Evolutionary conservation across 2,888 invertebrate genomes (phyloP), one percentile per base, ranked within the genome.

Genomic region (Eupelmus urozonus): DNA sequence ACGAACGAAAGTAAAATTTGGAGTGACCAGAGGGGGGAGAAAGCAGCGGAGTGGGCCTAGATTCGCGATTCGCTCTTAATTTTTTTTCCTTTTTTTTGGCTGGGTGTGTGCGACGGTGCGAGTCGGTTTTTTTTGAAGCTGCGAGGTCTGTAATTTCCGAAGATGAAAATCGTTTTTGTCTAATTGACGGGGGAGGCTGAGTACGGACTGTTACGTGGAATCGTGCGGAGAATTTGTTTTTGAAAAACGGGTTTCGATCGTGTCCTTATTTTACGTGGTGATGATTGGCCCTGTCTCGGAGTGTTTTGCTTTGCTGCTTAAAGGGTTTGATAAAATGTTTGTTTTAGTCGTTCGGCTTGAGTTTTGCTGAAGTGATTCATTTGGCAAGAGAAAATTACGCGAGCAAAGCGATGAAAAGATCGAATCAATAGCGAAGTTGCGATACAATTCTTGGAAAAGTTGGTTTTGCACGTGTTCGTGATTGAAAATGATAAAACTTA

Each of bases 1-100:
- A 2, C 53, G 34, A 55, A 69, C 69, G 69, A 69, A 69, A 57
- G 49, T 62, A 71, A 71, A 71, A 71, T 34, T 62, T 49, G 9
- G 45, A 9, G 45, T 45, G 45, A 9, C 13, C 13, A 13, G 13
- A 13, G 16, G 16, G 2, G 9, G 45, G 45, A 13, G 45, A 45
- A 45, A 45, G 45, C 16, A 45, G 16, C 2, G 13, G 16, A 13
- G 45, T 16, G 45, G 45, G 45, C 16, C 45, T 34, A 45, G 16
- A 45, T 45, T 45, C 34, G 34, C 34, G 34, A 34, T 9, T 34
- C 34, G 34, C 34, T 5, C 34, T n/a, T n/a, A n/a, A n/a, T n/a
- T n/a, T n/a, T n/a, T n/a, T n/a, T n/a, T n/a, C n/a, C n/a, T n/a
- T n/a, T n/a, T n/a, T n/a, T n/a, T n/a, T n/a, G n/a, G n/a, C n/a